Percentiles rank a stretch among this genome's conserved stretches.
Evolutionary conservation across 2,113 vertebrate genomes (phyloP).

Genomic region (Lanius ludovicianus): DNA sequence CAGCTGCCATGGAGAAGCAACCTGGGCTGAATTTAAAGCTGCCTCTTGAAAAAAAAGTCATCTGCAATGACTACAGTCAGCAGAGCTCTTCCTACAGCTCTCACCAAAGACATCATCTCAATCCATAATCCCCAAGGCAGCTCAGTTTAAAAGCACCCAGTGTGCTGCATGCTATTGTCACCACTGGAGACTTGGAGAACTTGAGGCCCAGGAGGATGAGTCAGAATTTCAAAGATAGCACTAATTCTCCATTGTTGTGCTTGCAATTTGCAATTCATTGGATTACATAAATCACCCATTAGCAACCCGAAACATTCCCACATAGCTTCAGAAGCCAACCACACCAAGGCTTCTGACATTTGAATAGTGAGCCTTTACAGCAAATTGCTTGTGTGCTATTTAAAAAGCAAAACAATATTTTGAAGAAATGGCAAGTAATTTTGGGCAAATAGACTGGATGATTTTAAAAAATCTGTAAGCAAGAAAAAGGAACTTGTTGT

Average conservation of each 20-base stretch:
- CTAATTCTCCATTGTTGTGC: slow-evolving; percentile 6
- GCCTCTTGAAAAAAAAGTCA: not conserved
- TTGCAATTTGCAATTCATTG: slow-evolving; percentile 10
- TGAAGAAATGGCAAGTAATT: not conserved
- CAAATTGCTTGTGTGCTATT: not conserved
- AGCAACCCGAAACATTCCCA: not conserved
- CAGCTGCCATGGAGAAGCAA: not conserved
- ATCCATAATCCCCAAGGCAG: not conserved
- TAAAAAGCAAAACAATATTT: not conserved
- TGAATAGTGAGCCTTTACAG: not conserved
- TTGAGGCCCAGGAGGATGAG: not conserved
- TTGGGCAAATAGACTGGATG: not conserved
- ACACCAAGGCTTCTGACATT: not conserved
- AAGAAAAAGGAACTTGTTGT: not conserved
- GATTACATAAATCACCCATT: not conserved
- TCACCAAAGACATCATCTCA: not conserved
- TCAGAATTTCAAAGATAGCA: not conserved
- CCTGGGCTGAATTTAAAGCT: not conserved
- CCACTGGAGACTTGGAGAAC: not conserved
- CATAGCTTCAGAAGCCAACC: not conserved
- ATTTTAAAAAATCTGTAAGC: not conserved
- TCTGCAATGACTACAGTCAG: not conserved
- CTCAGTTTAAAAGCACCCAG: not conserved
- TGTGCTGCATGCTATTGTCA: not conserved
- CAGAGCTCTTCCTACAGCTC: not conserved